Evolutionary conservation across 2,113 vertebrate genomes (phyloP).

Genomic region (Antigone vipio): DNA sequence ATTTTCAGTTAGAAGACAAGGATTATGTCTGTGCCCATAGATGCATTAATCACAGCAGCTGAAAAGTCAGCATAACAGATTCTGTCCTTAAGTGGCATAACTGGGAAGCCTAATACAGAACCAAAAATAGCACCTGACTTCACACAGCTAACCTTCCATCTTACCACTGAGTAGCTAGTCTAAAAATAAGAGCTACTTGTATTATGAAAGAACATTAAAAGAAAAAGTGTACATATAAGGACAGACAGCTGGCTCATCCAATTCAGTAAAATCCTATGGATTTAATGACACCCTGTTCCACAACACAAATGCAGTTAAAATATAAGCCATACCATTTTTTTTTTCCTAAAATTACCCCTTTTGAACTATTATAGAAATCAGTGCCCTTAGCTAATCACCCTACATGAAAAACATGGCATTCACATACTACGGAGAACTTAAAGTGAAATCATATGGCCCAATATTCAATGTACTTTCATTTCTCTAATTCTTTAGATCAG

Average conservation of each 20-base stretch:
- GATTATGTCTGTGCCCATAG: neutral
- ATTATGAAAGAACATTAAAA: neutral
- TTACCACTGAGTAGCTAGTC: neutral
- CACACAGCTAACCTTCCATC: conserved; percentile 14
- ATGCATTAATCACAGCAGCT: neutral
- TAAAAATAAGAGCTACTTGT: conserved; percentile 43
- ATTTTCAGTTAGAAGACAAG: neutral
- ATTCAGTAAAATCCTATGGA: neutral
- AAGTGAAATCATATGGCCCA: neutral
- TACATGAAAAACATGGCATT: neutral
- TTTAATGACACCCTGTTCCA: neutral
- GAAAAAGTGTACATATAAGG: neutral
- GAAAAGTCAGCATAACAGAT: neutral
- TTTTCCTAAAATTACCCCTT: neutral
- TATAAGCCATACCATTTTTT: rapidly evolving
- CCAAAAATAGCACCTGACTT: conserved; percentile 55
- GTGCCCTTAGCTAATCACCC: neutral
- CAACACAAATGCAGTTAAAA: neutral
- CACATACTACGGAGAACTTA: neutral
- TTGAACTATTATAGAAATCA: neutral
- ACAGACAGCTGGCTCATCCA: neutral
- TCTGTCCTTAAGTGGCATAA: neutral
- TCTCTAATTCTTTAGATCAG: neutral
- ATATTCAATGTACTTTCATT: neutral
- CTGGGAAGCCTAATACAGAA: conserved; percentile 1